A percentile compares a stretch with the other conserved stretches of the same genome.
phyloP scores from a whole-genome alignment of 2,888 invertebrate species.

The Stenoptilia bipunctidactyla region DNA sequence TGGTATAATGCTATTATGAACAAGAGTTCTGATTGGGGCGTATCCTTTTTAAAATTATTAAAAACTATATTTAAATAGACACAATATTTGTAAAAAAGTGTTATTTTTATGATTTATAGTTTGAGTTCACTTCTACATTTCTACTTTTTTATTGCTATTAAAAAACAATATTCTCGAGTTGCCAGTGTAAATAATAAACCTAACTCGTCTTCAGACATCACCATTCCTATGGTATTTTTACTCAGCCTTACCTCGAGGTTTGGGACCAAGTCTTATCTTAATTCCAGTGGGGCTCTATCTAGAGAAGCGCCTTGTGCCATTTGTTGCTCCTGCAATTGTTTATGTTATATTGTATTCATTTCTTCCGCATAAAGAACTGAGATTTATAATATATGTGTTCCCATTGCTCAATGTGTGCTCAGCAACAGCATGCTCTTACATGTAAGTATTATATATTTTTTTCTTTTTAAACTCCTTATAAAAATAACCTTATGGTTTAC shows the following conservation, averaged over 20 bases:
- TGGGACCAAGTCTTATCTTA: slow-evolving; percentile 84
- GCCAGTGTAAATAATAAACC: slow-evolving; percentile 16
- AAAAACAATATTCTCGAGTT: not conserved
- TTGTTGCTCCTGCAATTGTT: slow-evolving; percentile 78
- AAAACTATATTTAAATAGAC: too few species aligned
- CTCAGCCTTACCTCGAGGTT: slow-evolving; percentile 93
- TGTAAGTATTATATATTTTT: slow-evolving; percentile 75
- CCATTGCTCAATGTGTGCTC: slow-evolving; percentile 92
- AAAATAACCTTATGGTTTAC: too few species aligned
- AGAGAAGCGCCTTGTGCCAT: slow-evolving; percentile 78
- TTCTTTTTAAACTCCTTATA: slow-evolving; percentile 81
- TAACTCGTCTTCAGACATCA: slow-evolving; percentile 76
- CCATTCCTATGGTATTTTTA: slow-evolving; percentile 99
- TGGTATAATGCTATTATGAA: slow-evolving; percentile 96
- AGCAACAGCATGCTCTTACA: slow-evolving; percentile 87
- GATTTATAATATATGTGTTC: slow-evolving; percentile 98
- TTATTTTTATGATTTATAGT: too few species aligned
- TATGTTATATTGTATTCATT: slow-evolving; percentile 94
- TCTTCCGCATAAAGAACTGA: slow-evolving; percentile 96
- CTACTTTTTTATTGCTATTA: not conserved
- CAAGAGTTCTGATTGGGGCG: slow-evolving; percentile 96
- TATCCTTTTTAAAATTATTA: slow-evolving; percentile 82
- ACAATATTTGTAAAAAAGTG: too few species aligned
- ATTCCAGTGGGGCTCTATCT: slow-evolving; percentile 82
- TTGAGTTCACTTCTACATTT: not conserved